Base-by-base conservation (phyloP, 2,113 vertebrate genomes). In the Orycteropus afer region DNA sequence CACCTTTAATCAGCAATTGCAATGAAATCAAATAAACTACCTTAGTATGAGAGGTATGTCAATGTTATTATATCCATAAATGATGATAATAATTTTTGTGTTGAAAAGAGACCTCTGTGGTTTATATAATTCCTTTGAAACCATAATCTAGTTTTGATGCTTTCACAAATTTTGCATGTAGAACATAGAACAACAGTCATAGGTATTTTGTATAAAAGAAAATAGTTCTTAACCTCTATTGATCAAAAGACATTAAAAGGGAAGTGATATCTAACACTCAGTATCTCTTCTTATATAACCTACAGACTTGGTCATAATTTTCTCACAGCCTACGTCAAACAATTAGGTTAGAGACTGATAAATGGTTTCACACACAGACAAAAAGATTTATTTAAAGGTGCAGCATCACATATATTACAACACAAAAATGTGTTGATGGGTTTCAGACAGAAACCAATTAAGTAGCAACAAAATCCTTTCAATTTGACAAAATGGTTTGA, bases 171-270 rank as follows among this genome's bases (percentile, higher is more conserved):
- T 65, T 49, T 90, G 34, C 4, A 42, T 40, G 2, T 81, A 27
- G 85, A 14, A 55, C 55, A 76, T 59, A 45, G 15, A 73, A 42
- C 83, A 32, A 69, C 25, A 14, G 4, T 77, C 25, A 61, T 29
- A 93, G 45, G 7, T 14, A 53, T 80, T 83, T 73, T 82, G 51
- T 93, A 49, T 53, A 42, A 85, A 84, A 79, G 22, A 65, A 96
- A 88, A 91, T 29, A 0, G 6, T 67, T 76, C n/a, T 83, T 95
- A 76, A 74, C 1, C 2, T 91, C 32, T 83, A 42, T 63, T 29
- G 25, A 9, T 85, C 42, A 85, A 95, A 90, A 67, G 7, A 71
- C 4, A 85, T 22, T 45, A 76, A 69, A 80, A 14, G 1, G 40
- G 20, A 59, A 63, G 3, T 13, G 76, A 86, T 42, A 47, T 14